Conservation (phyloP, 2,113 vertebrate species). For the Neofelis nebulosa region DNA sequence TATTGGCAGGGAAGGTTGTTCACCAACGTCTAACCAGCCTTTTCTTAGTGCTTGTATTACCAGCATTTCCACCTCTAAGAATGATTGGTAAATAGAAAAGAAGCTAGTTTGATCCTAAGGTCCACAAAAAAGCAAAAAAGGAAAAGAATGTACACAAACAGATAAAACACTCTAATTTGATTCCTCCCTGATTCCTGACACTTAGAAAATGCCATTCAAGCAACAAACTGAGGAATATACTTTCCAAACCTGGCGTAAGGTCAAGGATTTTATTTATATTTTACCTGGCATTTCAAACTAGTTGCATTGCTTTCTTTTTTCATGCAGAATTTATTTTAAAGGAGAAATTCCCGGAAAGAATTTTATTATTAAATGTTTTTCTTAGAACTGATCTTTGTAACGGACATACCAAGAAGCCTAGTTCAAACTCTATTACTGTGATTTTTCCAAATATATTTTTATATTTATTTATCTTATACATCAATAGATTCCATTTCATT, state of each 20-base stretch:
- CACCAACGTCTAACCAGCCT: not conserved
- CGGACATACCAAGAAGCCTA: not conserved
- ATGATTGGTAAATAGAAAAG: not conserved
- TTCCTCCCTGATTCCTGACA: not conserved
- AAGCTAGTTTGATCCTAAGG: not conserved
- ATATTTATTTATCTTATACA: not conserved
- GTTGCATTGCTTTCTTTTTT: constrained; percentile 10
- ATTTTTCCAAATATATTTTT: constrained; percentile 20
- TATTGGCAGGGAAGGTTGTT: not conserved
- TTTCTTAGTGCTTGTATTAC: not conserved
- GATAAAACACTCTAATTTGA: not conserved
- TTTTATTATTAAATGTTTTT: constrained; percentile 17
- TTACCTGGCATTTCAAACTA: constrained; percentile 16
- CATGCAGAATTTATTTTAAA: constrained; percentile 34
- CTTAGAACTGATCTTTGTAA: constrained; percentile 12
- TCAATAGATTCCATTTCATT: constrained; percentile 4
- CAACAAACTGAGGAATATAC: not conserved
- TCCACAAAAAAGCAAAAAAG: not conserved
- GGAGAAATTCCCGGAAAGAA: constrained; percentile 2
- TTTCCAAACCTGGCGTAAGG: not conserved
- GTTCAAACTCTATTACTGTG: not conserved
- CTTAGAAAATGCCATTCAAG: not conserved
- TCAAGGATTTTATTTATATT: not conserved
- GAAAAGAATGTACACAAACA: not conserved
- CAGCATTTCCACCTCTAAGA: not conserved